Percentiles rank a stretch among this genome's conserved stretches.
These are phyloP conservation scores for Cephalopholis sonnerati DNA, from an alignment of 2,113 vertebrate species.

Conservation along the genomic window DNA sequence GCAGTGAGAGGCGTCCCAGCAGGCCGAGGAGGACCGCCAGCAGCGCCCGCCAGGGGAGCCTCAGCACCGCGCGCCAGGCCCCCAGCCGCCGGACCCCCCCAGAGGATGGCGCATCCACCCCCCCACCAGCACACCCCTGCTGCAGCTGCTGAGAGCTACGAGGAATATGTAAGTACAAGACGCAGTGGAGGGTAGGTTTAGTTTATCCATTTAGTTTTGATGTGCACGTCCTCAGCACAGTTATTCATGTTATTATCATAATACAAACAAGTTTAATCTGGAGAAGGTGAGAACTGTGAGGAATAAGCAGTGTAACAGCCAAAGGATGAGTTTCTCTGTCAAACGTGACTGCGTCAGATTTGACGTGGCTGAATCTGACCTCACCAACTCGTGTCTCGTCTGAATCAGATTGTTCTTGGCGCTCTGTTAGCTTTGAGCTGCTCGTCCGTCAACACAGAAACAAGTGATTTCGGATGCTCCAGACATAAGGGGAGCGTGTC, in stretches of 20 bases:
- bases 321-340: background rate
- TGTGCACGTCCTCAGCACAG: background rate
- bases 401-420: conserved; percentile 6
- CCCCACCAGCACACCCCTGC: conserved; percentile 82
- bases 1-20: conserved; percentile 89
- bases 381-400: background rate
- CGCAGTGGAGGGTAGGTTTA: background rate
- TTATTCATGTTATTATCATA: too few species aligned
- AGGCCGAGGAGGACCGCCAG: conserved; percentile 89
- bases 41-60: conserved; percentile 87
- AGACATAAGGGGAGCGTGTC: conserved; percentile 24
- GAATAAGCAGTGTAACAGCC: background rate
- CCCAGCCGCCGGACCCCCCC: conserved; percentile 85
- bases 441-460: conserved; percentile 24
- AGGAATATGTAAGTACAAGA: conserved; percentile 91
- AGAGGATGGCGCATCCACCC: conserved; percentile 91
- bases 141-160: conserved; percentile 87
- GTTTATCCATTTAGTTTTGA: background rate
- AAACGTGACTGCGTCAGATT: background rate
- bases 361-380: conserved; percentile 21
- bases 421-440: conserved; percentile 9
- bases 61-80: conserved; percentile 87
- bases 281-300: background rate
- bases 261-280: background rate
- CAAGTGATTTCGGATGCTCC: conserved; percentile 7